phyloP scores from a whole-genome alignment of 1,140 invertebrate species.

The Drosophila pectinifera region DNA sequence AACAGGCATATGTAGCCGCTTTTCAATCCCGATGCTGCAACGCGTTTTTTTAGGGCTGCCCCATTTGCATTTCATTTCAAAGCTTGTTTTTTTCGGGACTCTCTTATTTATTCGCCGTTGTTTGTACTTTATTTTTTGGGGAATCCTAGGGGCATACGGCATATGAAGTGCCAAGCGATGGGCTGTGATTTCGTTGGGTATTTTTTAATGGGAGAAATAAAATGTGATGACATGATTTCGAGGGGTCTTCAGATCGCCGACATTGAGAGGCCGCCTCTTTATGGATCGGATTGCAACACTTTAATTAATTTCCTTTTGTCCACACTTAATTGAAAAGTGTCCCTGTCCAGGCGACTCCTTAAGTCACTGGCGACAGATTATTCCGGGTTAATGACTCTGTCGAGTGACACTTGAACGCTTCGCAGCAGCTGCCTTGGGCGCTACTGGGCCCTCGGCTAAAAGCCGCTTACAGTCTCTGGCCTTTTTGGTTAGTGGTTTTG shows the following conservation, averaged over 20 bases:
- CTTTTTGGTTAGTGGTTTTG: conserved; percentile 44
- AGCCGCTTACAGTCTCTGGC: conserved; percentile 48
- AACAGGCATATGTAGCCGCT: conserved; percentile 78
- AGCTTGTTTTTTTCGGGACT: conserved; percentile 38
- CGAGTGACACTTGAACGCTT: conserved; percentile 58
- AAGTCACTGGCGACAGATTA: conserved; percentile 47
- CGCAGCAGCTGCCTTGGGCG: conserved; percentile 31
- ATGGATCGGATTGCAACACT: conserved; percentile 28
- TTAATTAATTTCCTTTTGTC: conserved; percentile 47
- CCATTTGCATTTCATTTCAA: conserved; percentile 72
- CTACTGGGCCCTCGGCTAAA: conserved; percentile 30
- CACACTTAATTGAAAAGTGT: conserved; percentile 41
- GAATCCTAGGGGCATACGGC: conserved; percentile 36
- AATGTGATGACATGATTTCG: conserved; percentile 45
- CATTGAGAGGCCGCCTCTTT: conserved; percentile 17
- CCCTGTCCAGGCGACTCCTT: conserved; percentile 22
- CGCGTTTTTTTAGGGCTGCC: conserved; percentile 39
- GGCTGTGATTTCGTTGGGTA: conserved; percentile 45
- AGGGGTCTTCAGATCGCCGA: conserved; percentile 26
- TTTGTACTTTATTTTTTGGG: conserved; percentile 21
- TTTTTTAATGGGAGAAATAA: conserved; percentile 25
- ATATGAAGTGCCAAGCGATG: conserved; percentile 38
- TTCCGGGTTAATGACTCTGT: conserved; percentile 57
- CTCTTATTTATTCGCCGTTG: conserved; percentile 10
- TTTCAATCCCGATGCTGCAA: conserved; percentile 66